These are phyloP conservation scores for Setophaga petechia DNA, from an alignment of 2,113 vertebrate genomes.

Conservation along the genomic window DNA sequence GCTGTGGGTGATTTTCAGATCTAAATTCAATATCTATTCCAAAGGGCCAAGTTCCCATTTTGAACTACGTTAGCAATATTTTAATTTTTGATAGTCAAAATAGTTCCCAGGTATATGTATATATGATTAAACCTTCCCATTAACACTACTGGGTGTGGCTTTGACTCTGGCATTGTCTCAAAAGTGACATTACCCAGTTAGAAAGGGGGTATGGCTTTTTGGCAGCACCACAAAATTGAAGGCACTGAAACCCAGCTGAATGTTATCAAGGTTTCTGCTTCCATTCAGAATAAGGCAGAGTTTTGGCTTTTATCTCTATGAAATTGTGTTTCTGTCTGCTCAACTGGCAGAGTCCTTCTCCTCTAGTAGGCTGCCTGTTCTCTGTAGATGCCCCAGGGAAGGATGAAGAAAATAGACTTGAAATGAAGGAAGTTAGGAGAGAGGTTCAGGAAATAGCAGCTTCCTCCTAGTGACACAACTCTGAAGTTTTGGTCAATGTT, in stretches of 20 bases:
- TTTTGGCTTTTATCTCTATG: not conserved
- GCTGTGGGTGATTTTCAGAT: not conserved
- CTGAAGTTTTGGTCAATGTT: not conserved
- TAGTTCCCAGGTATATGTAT: not conserved
- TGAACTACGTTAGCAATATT: not conserved
- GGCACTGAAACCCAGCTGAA: conserved; percentile 20
- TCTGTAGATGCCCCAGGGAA: not conserved
- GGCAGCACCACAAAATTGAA: not conserved
- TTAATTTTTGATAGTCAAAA: not conserved
- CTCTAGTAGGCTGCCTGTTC: not conserved
- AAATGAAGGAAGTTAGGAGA: not conserved
- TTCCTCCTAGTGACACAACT: not conserved
- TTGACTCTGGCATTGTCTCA: conserved; percentile 23
- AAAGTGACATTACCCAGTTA: not conserved
- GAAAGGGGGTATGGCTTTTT: not conserved
- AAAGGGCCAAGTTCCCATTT: not conserved
- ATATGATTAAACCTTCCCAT: not conserved
- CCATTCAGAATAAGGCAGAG: conserved; percentile 42
- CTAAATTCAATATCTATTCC: not conserved
- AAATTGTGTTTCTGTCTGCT: not conserved
- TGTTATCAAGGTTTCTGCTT: conserved; percentile 48
- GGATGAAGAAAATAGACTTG: not conserved
- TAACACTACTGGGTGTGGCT: not conserved
- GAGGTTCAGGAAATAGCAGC: not conserved
- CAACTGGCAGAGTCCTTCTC: not conserved